These are phyloP conservation scores for Lepilemur ruficaudatus DNA, from an alignment of 2,797 vertebrate genomes.

Conservation along the genomic window DNA sequence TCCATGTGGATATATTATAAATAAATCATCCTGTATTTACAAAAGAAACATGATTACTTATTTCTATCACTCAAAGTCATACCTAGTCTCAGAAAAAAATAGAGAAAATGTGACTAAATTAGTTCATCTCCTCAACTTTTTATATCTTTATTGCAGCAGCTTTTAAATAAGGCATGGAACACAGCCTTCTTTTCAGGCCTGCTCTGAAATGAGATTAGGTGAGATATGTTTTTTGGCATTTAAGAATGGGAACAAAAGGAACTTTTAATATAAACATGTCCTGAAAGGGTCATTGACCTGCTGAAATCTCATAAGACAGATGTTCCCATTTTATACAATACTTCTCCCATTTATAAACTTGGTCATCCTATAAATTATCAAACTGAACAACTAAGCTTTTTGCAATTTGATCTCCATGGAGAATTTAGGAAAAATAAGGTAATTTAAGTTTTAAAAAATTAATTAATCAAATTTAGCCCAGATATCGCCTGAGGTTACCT, in stretches of 20 bases:
- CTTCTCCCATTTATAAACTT: not conserved
- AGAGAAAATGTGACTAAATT: not conserved
- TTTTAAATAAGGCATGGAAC: slow-evolving; percentile 9
- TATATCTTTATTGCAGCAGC: not conserved
- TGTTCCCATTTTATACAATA: not conserved
- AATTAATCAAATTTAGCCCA: not conserved
- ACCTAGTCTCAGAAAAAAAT: not conserved
- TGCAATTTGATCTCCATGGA: not conserved
- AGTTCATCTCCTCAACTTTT: not conserved
- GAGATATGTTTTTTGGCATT: not conserved
- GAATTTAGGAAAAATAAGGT: not conserved
- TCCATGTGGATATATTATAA: not conserved
- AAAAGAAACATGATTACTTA: not conserved
- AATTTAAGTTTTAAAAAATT: not conserved
- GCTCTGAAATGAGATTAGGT: slow-evolving; percentile 8
- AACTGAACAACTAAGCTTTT: not conserved
- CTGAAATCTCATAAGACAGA: not conserved
- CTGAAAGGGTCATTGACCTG: not conserved
- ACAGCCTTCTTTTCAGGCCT: not conserved
- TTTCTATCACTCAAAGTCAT: not conserved
- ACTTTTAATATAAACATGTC: slow-evolving; percentile 28
- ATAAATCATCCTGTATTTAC: not conserved
- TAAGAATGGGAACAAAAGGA: slow-evolving; percentile 30
- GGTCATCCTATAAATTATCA: not conserved
- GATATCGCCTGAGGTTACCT: not conserved